Evolutionary conservation across 2,888 invertebrate genomes (phyloP), one percentile per base, ranked within the genome.

Genomic region (Theristus sp.): DNA sequence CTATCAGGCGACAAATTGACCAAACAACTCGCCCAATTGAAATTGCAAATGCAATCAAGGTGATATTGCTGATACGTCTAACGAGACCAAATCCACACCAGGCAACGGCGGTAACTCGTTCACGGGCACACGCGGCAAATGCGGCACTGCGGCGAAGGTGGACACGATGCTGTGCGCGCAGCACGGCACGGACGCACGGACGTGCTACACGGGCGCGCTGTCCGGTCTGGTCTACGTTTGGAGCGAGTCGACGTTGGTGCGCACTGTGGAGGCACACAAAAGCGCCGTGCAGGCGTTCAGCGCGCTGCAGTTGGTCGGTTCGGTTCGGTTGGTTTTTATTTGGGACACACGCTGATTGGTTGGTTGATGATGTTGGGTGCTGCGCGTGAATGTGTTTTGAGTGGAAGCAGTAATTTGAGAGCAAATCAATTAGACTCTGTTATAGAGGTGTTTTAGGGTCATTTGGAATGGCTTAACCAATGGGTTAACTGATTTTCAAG

Each of bases 281-380:
- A 75, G 75, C 26, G 76, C 77, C 17, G 66, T 75, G 56, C 76
- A 76, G 68, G 72, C 75, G 62, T 75, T 77, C 69, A 71, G 74
- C 61, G 72, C 74, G 13, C 67, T 75, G 22, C 74, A 75, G 59
- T 74, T 74, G 70, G 76, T 76, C 60, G 3, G 52, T n/a, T 3
- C 10, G 3, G 22, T 52, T n/a, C 6, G 10, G 6, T 6, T 17
- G 6, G 6, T 52, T 38, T 38, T 17, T 38, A 17, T 38, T 38
- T 38, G 38, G 38, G 38, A n/a, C n/a, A n/a, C n/a, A n/a, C n/a
- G n/a, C n/a, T 17, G 38, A 38, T 38, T 38, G 38, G 6, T 38
- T 38, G 38, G 38, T 38, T 17, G 17, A 38, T 17, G 17, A 38
- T 38, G n/a, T n/a, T n/a, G n/a, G n/a, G n/a, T n/a, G n/a, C n/a